These are phyloP conservation scores for Anas flavirostris DNA, from an alignment of 2,797 vertebrate genomes.

Conservation along the genomic window DNA sequence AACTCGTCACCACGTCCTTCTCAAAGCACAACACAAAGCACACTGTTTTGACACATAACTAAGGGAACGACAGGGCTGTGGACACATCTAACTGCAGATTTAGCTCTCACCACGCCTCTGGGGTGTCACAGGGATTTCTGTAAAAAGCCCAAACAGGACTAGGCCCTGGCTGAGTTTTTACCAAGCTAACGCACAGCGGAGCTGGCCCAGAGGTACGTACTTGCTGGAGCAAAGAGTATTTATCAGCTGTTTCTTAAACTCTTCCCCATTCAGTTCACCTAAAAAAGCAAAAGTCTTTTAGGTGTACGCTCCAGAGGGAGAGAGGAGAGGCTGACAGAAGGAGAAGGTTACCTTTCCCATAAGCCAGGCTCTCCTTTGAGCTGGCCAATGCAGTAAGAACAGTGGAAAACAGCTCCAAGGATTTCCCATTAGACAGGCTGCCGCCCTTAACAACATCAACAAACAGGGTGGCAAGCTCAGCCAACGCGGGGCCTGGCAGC, in stretches of 20 bases:
- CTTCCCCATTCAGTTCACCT: constrained; percentile 93
- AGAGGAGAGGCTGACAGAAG: background rate
- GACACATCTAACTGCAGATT: background rate
- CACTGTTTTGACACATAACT: accelerated
- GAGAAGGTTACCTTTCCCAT: constrained; percentile 86
- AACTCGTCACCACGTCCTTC: background rate
- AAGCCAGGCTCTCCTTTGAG: constrained; percentile 83
- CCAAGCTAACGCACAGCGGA: background rate
- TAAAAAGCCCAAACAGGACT: background rate
- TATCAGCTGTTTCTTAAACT: constrained; percentile 95
- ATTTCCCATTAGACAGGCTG: constrained; percentile 88
- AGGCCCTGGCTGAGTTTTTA: background rate
- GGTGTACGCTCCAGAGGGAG: background rate
- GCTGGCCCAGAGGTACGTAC: constrained; percentile 68
- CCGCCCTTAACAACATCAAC: constrained; percentile 88
- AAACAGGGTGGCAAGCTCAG: constrained; percentile 87
- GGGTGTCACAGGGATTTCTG: background rate
- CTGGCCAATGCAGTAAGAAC: constrained; percentile 88
- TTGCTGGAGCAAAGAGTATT: constrained; percentile 94
- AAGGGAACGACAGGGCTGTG: background rate
- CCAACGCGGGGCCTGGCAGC: constrained; percentile 83
- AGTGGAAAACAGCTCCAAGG: constrained; percentile 94
- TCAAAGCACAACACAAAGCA: background rate
- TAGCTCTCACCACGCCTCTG: no score
- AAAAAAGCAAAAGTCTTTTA: constrained; percentile 27